phyloP scores from a whole-genome alignment of 2,888 invertebrate species.

The Ceramica pisi region DNA sequence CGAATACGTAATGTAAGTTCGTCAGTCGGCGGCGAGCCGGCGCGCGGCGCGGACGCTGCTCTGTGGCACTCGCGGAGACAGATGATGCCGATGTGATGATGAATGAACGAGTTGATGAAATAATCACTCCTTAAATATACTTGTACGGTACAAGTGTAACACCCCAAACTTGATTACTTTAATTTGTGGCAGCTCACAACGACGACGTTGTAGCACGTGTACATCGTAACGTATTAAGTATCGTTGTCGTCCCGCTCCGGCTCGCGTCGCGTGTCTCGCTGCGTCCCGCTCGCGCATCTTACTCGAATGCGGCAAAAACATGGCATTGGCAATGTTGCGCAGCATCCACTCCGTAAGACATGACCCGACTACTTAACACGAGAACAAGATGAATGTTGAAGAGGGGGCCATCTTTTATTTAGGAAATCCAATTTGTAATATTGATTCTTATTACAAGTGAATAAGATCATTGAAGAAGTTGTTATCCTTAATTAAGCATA shows the following conservation, averaged over 20 bases:
- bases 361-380: constrained; percentile 65
- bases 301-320: constrained; percentile 88
- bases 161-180: not conserved
- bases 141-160: constrained; percentile 6
- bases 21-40: constrained; percentile 73
- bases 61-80: constrained; percentile 2
- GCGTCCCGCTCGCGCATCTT: constrained; percentile 75
- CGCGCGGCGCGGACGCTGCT: constrained; percentile 54
- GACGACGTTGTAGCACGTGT: constrained; percentile 47
- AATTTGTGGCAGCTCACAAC: constrained; percentile 10
- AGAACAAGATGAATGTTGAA: constrained; percentile 44
- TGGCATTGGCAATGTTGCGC: constrained; percentile 78
- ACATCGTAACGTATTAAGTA: constrained; percentile 64
- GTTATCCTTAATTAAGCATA: not conserved
- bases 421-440: constrained; percentile 19
- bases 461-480: not conserved
- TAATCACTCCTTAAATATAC: constrained; percentile 23
- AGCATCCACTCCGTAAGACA: constrained; percentile 77
- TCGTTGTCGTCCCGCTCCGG: constrained; percentile 59
- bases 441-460: not conserved
- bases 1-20: constrained; percentile 65
- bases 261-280: constrained; percentile 65
- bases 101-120: not conserved
- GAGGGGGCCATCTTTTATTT: constrained; percentile 7
- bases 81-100: not conserved